phyloP scores from a whole-genome alignment of 2,113 vertebrate species.

The Rynchops niger region DNA sequence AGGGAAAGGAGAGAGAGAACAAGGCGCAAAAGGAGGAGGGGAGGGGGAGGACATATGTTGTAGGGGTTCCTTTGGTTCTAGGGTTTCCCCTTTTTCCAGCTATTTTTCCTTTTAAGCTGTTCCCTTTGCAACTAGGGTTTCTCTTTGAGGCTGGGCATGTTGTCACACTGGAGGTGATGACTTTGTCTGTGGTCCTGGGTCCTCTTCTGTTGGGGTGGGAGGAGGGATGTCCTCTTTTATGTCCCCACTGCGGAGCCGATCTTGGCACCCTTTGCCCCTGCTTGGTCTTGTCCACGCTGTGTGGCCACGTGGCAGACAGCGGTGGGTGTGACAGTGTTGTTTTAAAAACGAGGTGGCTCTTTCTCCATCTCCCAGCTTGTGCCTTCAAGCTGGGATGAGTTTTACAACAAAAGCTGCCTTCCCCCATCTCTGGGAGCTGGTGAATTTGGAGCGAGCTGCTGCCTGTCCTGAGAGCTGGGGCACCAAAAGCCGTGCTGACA shows the following conservation, averaged over 20 bases:
- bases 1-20: conserved; percentile 71
- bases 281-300: neutral
- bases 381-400: neutral
- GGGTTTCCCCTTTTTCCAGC: neutral
- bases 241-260: neutral
- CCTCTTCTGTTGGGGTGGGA: neutral
- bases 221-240: neutral
- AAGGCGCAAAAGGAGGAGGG: neutral
- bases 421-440: neutral
- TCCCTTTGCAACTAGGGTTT: neutral
- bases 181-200: neutral
- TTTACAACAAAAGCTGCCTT: neutral
- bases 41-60: neutral
- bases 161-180: neutral
- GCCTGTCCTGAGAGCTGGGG: neutral
- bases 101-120: neutral
- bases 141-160: neutral
- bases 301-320: neutral
- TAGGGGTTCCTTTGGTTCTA: neutral
- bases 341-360: neutral
- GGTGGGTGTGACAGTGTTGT: neutral
- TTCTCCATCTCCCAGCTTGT: neutral
- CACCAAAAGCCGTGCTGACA: neutral
- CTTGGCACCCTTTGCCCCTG: neutral
- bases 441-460: neutral